These are phyloP conservation scores for Dicyrtoma fusca DNA, from an alignment of 2,888 invertebrate species.

Conservation along the genomic window DNA sequence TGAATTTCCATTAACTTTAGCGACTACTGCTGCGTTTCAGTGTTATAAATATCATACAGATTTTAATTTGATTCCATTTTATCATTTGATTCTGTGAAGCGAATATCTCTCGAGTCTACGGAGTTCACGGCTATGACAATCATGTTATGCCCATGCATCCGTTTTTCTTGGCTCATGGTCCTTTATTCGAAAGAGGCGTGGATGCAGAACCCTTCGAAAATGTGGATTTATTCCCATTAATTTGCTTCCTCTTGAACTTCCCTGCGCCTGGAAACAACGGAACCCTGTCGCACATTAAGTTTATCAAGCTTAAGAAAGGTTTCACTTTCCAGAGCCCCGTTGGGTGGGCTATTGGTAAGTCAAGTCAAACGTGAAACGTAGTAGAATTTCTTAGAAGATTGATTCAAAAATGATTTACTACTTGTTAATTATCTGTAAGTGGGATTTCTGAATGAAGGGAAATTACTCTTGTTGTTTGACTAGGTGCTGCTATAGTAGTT, in stretches of 20 bases:
- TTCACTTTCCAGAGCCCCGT: slow-evolving; percentile 44
- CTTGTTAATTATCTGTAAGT: no score
- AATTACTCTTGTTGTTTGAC: background rate
- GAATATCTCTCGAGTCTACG: slow-evolving; percentile 63
- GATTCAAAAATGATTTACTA: no score
- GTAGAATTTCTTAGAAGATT: no score
- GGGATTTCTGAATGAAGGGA: background rate
- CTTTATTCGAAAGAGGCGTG: slow-evolving; percentile 63
- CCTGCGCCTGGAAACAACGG: slow-evolving; percentile 64
- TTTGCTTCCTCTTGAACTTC: slow-evolving; percentile 66
- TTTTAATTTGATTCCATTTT: no score
- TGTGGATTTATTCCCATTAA: slow-evolving; percentile 69
- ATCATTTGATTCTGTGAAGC: slow-evolving; percentile 63
- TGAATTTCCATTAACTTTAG: background rate
- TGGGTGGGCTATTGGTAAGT: slow-evolving; percentile 52
- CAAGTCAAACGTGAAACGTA: background rate
- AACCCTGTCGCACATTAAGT: slow-evolving; percentile 57
- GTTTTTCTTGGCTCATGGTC: slow-evolving; percentile 73
- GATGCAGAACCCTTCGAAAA: slow-evolving; percentile 64
- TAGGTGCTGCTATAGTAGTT: slow-evolving; percentile 49
- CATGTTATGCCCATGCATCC: slow-evolving; percentile 67
- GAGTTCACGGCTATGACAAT: slow-evolving; percentile 72
- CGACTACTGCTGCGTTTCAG: background rate
- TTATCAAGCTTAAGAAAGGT: slow-evolving; percentile 6
- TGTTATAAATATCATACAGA: background rate